Conservation (phyloP, 2,113 vertebrate species). For the Lontra canadensis region DNA sequence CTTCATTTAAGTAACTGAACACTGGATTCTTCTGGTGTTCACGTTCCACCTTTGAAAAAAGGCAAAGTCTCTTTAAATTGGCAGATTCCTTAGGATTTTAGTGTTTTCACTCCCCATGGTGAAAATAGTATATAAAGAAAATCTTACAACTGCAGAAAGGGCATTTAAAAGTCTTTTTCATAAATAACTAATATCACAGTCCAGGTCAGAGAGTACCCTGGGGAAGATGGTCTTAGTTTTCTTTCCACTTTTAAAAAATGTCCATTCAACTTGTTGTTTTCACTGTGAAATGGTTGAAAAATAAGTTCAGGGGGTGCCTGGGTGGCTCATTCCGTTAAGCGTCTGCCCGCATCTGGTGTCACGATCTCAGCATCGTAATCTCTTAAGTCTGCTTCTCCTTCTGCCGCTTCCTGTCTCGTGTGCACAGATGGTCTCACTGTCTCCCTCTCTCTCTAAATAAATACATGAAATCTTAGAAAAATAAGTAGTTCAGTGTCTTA, state of each 20-base stretch:
- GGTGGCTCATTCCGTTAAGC: neutral
- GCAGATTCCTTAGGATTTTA: conserved; percentile 87
- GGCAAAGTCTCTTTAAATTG: conserved; percentile 91
- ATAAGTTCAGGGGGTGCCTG: conserved; percentile 63
- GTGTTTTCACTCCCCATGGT: conserved; percentile 88
- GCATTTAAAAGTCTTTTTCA: conserved; percentile 95
- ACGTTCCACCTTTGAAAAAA: conserved; percentile 96
- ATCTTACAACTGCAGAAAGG: conserved; percentile 97
- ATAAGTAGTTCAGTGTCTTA: conserved; percentile 83
- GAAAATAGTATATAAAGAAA: conserved; percentile 93
- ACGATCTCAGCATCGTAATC: neutral
- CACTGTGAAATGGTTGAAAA: conserved; percentile 83
- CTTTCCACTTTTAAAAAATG: conserved; percentile 77
- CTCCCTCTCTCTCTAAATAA: neutral
- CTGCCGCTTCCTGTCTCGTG: neutral
- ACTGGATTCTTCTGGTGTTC: conserved; percentile 91
- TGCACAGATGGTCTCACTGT: neutral
- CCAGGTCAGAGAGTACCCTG: conserved; percentile 88
- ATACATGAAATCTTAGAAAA: neutral
- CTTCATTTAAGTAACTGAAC: conserved; percentile 94
- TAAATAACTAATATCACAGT: conserved; percentile 96
- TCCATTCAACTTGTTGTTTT: conserved; percentile 82
- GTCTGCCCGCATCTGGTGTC: neutral
- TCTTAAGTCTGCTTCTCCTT: neutral
- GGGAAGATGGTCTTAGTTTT: conserved; percentile 87